These are phyloP conservation scores for Achroia grisella DNA, from an alignment of 1,140 invertebrate genomes.

Conservation along the genomic window DNA sequence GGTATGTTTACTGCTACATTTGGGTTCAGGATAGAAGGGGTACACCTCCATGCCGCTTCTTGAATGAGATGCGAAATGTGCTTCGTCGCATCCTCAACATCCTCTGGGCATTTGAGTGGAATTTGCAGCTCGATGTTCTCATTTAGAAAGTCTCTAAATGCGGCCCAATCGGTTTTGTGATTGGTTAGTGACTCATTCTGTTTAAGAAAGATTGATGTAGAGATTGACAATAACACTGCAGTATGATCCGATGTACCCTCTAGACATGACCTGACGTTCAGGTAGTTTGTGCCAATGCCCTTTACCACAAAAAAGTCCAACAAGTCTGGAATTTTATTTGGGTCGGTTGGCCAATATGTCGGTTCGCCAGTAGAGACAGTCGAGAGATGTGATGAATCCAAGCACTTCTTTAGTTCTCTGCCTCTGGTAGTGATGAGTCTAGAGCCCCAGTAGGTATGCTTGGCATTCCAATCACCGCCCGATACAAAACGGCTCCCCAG, in stretches of 20 bases:
- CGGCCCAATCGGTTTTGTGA: background rate
- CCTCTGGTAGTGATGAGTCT: too few species aligned
- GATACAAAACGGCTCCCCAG: conserved; percentile 28
- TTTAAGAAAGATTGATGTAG: background rate
- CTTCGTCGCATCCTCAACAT: conserved; percentile 7
- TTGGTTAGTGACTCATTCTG: background rate
- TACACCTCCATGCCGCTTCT: conserved; percentile 14
- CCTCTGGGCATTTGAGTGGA: conserved; percentile 4
- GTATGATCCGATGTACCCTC: conserved; percentile 24
- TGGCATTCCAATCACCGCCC: conserved; percentile 34
- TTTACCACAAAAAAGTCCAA: conserved; percentile 34
- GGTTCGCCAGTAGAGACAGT: conserved; percentile 43
- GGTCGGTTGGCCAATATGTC: conserved; percentile 30
- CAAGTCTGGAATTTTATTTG: conserved; percentile 32
- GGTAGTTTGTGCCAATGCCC: conserved; percentile 12
- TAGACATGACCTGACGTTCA: conserved; percentile 2
- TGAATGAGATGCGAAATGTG: conserved; percentile 21
- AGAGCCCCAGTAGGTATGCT: conserved; percentile 25
- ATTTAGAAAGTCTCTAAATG: background rate
- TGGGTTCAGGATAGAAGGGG: too few species aligned
- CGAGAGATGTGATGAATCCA: too few species aligned
- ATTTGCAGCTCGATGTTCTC: background rate
- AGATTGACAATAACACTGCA: conserved; percentile 15
- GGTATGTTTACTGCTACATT: background rate
- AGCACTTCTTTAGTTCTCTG: too few species aligned